phyloP scores from a whole-genome alignment of 23 tunicate species.

The Pegea sp. region DNA sequence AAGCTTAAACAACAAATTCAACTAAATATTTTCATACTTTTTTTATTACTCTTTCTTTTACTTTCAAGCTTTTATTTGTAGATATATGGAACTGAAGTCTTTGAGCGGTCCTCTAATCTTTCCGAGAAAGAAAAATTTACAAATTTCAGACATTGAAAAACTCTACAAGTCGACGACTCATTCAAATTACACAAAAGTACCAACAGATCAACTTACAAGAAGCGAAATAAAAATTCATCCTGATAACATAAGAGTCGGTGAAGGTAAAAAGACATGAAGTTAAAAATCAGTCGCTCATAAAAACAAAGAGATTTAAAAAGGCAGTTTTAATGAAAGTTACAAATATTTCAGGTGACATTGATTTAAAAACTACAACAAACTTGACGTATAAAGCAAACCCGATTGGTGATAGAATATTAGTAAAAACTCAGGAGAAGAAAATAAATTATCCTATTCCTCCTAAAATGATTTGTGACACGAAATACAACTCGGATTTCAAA shows the following conservation, averaged over 20 bases:
- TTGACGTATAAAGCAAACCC: conserved; percentile 16
- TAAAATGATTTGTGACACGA: conserved; percentile 45
- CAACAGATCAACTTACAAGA: not conserved
- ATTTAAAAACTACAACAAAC: conserved; percentile 39
- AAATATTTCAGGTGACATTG: conserved; percentile 22
- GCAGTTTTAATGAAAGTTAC: too few species aligned
- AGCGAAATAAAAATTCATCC: not conserved
- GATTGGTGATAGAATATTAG: conserved; percentile 1
- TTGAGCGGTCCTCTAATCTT: not conserved
- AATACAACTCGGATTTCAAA: conserved; percentile 50
- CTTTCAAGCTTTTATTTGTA: not conserved
- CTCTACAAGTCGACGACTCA: not conserved
- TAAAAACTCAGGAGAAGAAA: conserved; percentile 5
- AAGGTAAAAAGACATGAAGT: conserved; percentile 54
- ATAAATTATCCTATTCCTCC: conserved; percentile 13
- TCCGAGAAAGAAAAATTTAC: not conserved
- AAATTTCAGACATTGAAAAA: too few species aligned
- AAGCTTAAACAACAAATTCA: too few species aligned
- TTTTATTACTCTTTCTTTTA: too few species aligned
- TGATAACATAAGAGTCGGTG: conserved; percentile 74
- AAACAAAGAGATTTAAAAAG: too few species aligned
- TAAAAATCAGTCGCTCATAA: too few species aligned
- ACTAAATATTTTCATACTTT: too few species aligned
- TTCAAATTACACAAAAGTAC: not conserved
- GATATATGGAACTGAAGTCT: not conserved